Base-by-base conservation (phyloP, 2,888 invertebrate species). In the Choreutis nemorana region DNA sequence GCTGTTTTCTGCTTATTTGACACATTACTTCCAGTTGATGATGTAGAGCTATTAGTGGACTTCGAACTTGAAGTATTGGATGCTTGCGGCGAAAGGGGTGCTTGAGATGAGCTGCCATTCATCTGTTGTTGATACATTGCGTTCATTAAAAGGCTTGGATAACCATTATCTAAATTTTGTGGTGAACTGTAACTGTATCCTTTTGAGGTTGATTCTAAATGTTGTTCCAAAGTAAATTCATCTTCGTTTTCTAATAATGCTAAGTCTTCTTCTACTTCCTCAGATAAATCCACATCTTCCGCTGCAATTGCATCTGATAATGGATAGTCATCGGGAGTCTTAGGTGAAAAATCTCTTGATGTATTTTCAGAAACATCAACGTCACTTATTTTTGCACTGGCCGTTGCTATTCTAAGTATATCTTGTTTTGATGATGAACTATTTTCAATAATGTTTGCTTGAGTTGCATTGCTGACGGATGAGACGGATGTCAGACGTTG, bases 231-330 rank as follows among this genome's bases (percentile, higher is more conserved):
- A 26, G 87, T 81, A 37, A 87, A 81, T 32, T 84, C 85, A 39
- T 90, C 90, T 53, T 90, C 90, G 48, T 86, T 87, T 36, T 90
- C 90, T 35, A 90, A 61, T 33, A 91, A 72, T 1, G 87, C 87
- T 34, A 90, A 62, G 52, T 90, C 89, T 65, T 89, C 89, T 51
- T 87, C 87, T 14, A 84, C 84, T 65, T 87, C 87, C 50, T 87
- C 87, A 0, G 86, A 85, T 42, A 88, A 60, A 47, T 87, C 87
- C 7, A 84, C 83, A 42, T 84, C 86, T 55, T 86, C 86, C 33
- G 77, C 81, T 23, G 71, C 77, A 41, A 81, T 72, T 31, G 81
- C 68, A 45, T 81, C 78, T 33, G 80, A 68, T 40, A 81, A 49
- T 8, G 73, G 72, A 36, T 77, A 73, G 36, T 80, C 77, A 41